Conservation (phyloP, 2,888 invertebrate species). For the Amiota mariae region DNA sequence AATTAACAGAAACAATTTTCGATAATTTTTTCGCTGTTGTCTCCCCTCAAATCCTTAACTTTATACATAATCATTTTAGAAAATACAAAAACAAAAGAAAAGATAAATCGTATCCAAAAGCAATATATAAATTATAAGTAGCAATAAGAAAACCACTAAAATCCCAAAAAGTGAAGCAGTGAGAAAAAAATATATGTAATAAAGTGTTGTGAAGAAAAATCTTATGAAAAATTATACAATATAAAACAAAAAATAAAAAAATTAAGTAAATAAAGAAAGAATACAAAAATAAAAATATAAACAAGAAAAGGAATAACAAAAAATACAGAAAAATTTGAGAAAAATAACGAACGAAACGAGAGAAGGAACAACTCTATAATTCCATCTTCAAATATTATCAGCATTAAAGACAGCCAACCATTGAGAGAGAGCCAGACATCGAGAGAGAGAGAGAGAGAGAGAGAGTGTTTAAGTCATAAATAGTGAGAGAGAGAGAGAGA, state of each 20-base stretch:
- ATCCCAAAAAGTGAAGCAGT: neutral
- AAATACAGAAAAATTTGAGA: neutral
- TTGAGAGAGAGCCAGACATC: too few species aligned
- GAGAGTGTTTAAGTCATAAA: too few species aligned
- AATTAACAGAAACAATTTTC: too few species aligned
- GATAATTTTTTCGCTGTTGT: conserved; percentile 1
- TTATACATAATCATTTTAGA: conserved; percentile 6
- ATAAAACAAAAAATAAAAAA: neutral
- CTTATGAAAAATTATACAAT: conserved; percentile 23
- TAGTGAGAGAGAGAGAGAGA: too few species aligned
- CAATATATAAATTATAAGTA: conserved; percentile 26
- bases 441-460: too few species aligned
- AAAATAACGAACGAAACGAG: neutral
- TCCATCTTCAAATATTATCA: too few species aligned
- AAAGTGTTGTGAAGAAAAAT: conserved; percentile 22
- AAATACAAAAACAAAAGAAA: neutral
- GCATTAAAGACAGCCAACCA: too few species aligned
- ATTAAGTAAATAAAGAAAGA: conserved; percentile 18
- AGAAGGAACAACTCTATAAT: neutral
- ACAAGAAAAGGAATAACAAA: conserved; percentile 10
- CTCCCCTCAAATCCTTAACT: neutral
- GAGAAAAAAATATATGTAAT: neutral
- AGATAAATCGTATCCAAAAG: conserved; percentile 1
- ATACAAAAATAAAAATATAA: conserved; percentile 15
- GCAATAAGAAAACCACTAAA: neutral